Conservation (phyloP, 2,113 vertebrate genomes). For the Neodon shergylaensis region DNA sequence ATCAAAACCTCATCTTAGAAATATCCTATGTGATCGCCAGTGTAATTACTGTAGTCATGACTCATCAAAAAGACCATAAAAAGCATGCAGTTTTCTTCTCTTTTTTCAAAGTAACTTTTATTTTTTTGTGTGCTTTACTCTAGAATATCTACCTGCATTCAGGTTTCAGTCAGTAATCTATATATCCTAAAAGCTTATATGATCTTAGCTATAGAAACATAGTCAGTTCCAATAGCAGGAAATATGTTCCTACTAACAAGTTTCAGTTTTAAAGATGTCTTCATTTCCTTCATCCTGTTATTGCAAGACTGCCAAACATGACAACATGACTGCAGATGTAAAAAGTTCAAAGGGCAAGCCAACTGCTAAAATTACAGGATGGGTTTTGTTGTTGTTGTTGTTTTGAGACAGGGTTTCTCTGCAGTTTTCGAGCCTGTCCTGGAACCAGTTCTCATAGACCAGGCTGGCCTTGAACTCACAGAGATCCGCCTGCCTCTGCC, state of each 20-base stretch:
- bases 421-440: too few relatives aligned
- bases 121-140: background rate
- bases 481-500: too few relatives aligned
- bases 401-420: too few relatives aligned
- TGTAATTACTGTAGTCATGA: background rate
- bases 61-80: background rate
- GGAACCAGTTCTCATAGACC: too few relatives aligned
- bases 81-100: background rate
- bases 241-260: background rate
- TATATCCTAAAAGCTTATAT: constrained; percentile 29
- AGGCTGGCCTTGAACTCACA: too few relatives aligned
- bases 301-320: constrained; percentile 3
- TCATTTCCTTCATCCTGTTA: constrained; percentile 38
- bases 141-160: background rate
- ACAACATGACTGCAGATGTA: background rate
- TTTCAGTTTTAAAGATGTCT: background rate
- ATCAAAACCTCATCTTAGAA: background rate
- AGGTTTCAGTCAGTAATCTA: background rate
- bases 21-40: background rate
- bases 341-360: background rate
- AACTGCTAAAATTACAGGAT: background rate
- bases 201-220: background rate
- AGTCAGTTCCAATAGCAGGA: background rate
- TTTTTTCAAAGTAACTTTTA: background rate
- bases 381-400: too few relatives aligned